These are phyloP conservation scores for Pseudomyrmex flavicornis DNA, from an alignment of 1,140 invertebrate species.

Conservation along the genomic window DNA sequence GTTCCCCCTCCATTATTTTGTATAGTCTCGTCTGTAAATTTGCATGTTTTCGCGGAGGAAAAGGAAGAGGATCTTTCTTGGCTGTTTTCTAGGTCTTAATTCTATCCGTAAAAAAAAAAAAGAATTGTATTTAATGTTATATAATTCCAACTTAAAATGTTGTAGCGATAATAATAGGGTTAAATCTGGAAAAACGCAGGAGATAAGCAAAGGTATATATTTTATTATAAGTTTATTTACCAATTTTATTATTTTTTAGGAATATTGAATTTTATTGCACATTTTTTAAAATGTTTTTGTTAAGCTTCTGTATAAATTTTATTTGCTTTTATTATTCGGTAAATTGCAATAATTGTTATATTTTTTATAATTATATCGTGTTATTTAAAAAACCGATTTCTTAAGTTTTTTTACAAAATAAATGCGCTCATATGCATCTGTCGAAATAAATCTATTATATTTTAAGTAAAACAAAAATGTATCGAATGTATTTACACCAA, in stretches of 20 bases:
- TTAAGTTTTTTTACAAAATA: not conserved
- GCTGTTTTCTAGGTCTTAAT: too few relatives aligned
- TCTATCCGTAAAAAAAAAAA: too few relatives aligned
- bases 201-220: too few relatives aligned
- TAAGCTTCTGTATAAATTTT: constrained; percentile 1
- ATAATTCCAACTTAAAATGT: too few relatives aligned
- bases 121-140: not conserved
- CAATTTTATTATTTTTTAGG: constrained; percentile 4
- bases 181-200: too few relatives aligned
- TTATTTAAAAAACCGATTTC: not conserved
- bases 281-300: not conserved
- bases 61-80: not conserved
- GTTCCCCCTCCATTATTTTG: constrained; percentile 12
- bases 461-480: too few relatives aligned
- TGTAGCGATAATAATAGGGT: too few relatives aligned
- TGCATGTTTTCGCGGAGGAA: not conserved
- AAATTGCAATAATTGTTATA: constrained; percentile 18
- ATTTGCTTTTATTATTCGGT: constrained; percentile 1
- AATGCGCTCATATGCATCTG: not conserved
- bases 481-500: not conserved
- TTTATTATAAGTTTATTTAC: not conserved
- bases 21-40: not conserved
- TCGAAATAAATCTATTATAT: too few relatives aligned
- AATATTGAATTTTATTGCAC: not conserved
- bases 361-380: constrained; percentile 1